These are phyloP conservation scores for Cephus nigrinus DNA, from an alignment of 2,888 invertebrate species.

Conservation along the genomic window DNA sequence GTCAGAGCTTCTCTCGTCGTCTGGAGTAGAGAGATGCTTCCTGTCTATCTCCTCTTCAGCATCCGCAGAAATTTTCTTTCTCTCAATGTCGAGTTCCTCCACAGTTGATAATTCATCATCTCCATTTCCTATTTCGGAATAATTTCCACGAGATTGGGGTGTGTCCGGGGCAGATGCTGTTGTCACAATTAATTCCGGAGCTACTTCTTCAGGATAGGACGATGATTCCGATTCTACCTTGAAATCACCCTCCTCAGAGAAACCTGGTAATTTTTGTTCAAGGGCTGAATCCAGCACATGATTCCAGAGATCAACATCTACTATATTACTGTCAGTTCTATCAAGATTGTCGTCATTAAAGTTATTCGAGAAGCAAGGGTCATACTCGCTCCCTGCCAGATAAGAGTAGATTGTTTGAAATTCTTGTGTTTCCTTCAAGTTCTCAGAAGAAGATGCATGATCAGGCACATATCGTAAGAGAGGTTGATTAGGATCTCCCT, in stretches of 20 bases:
- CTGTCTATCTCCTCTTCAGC: conserved; percentile 63
- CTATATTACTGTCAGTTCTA: conserved; percentile 16
- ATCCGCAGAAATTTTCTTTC: conserved; percentile 27
- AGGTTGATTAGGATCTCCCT: conserved; percentile 44
- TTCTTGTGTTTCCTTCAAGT: neutral
- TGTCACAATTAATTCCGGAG: conserved; percentile 32
- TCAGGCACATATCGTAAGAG: conserved; percentile 50
- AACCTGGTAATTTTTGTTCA: conserved; percentile 48
- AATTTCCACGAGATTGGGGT: conserved; percentile 46
- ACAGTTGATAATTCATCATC: conserved; percentile 49
- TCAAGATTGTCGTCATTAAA: conserved; percentile 28
- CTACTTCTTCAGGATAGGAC: conserved; percentile 10
- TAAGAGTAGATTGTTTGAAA: neutral
- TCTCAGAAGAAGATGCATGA: conserved; percentile 9
- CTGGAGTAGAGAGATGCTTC: conserved; percentile 66
- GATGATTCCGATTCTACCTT: conserved; percentile 15
- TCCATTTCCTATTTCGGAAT: conserved; percentile 43
- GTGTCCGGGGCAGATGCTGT: conserved; percentile 43
- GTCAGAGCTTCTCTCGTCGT: conserved; percentile 68
- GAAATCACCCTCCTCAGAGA: conserved; percentile 40
- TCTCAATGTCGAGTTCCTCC: conserved; percentile 42
- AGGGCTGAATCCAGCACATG: conserved; percentile 52
- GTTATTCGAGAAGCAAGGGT: conserved; percentile 35
- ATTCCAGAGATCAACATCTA: conserved; percentile 55
- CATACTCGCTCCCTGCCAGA: conserved; percentile 8